Conservation (phyloP, 2,113 vertebrate species). For the Megaceryle torquata region DNA sequence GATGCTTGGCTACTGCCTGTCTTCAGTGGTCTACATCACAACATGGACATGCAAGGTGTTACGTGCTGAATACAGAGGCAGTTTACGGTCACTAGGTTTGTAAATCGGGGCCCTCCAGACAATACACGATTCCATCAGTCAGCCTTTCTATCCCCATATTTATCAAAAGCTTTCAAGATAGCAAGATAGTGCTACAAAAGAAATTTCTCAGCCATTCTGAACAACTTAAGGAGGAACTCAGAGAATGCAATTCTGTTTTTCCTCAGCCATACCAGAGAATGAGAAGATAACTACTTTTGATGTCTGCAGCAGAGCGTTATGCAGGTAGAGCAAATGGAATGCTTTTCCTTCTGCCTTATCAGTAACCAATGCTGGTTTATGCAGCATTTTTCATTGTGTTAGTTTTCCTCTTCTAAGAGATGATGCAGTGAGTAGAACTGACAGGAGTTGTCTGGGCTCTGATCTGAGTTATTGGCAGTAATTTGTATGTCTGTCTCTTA, state of each 20-base stretch:
- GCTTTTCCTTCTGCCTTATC: neutral
- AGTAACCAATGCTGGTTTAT: neutral
- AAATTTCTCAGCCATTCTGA: neutral
- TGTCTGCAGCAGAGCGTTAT: neutral
- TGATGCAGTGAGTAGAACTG: conserved; percentile 17
- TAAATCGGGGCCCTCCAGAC: neutral
- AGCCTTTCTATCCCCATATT: neutral
- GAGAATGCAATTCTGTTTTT: neutral
- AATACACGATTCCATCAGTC: neutral
- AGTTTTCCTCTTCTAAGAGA: neutral
- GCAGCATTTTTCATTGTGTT: neutral
- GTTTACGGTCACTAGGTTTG: neutral
- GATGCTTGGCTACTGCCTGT: neutral
- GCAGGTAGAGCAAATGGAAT: neutral
- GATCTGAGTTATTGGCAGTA: conserved; percentile 32
- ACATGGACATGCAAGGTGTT: neutral
- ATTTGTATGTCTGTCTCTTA: neutral
- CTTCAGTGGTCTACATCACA: neutral
- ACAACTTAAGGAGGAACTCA: neutral
- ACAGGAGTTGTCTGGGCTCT: conserved; percentile 2
- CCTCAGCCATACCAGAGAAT: neutral
- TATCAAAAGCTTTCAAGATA: neutral
- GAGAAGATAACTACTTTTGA: neutral
- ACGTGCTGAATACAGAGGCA: neutral
- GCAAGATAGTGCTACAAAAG: neutral